Percentiles rank a stretch among this genome's conserved stretches.
phyloP scores from a whole-genome alignment of 1,140 invertebrate genomes.

The Meloidogyne chitwoodi region DNA sequence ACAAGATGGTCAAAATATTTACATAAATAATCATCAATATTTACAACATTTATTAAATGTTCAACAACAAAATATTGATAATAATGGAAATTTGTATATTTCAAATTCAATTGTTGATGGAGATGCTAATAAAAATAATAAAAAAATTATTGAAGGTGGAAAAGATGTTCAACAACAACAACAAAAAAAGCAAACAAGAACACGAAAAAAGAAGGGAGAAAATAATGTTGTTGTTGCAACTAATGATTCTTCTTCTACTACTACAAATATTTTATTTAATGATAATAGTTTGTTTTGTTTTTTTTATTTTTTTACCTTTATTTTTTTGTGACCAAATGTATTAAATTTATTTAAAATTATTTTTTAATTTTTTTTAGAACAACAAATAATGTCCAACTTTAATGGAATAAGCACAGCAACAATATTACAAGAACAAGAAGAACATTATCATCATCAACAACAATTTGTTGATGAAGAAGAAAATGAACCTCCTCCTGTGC shows the following conservation, averaged over 20 bases:
- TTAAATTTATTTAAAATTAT: no score
- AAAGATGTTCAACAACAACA: neutral
- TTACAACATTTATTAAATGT: neutral
- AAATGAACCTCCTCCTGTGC: constrained; percentile 23
- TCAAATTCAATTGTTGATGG: no score
- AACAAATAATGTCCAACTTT: neutral
- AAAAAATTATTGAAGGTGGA: neutral
- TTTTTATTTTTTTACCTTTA: no score
- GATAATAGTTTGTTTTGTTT: neutral
- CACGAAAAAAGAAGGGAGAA: neutral
- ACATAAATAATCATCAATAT: neutral
- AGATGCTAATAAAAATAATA: neutral
- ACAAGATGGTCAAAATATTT: neutral
- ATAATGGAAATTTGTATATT: neutral
- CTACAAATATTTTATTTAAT: neutral
- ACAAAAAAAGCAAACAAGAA: neutral
- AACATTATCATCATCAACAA: neutral
- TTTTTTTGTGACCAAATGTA: no score
- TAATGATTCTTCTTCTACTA: neutral
- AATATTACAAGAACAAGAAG: neutral
- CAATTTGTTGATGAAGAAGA: constrained; percentile 22
- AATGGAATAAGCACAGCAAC: neutral
- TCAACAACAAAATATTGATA: neutral
- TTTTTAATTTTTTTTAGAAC: neutral
- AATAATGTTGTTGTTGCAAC: no score